These are phyloP conservation scores for Cyprinodon variegatus DNA, from an alignment of 2,113 vertebrate species.

Conservation along the genomic window DNA sequence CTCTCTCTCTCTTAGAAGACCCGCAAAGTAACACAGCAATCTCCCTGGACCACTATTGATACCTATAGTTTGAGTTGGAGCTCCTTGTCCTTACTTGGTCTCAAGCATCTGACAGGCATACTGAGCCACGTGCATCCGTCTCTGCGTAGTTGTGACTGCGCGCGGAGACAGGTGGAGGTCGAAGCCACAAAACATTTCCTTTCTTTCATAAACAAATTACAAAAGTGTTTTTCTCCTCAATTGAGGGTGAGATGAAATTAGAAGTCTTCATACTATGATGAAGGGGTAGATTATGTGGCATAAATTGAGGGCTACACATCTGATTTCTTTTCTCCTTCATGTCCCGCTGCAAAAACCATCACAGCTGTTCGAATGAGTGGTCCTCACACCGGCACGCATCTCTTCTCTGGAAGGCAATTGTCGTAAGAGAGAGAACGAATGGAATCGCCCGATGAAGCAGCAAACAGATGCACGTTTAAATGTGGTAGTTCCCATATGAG, in stretches of 20 bases:
- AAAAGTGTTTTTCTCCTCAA: neutral
- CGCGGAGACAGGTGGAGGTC: constrained; percentile 16
- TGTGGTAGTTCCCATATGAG: neutral
- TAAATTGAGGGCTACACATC: constrained; percentile 8
- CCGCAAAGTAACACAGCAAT: constrained; percentile 74
- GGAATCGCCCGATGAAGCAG: neutral
- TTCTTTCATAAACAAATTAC: too few species aligned
- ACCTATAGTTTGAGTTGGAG: constrained; percentile 61
- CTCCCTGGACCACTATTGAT: constrained; percentile 65
- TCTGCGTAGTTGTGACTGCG: neutral
- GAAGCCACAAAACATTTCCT: constrained; percentile 4
- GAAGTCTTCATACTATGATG: neutral
- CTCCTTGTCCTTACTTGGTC: constrained; percentile 51
- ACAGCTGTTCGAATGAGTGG: neutral
- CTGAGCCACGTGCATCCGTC: constrained; percentile 8
- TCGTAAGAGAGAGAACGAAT: constrained; percentile 3
- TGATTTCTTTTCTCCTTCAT: neutral
- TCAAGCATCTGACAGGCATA: constrained; percentile 38
- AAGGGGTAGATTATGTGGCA: neutral
- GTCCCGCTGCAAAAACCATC: neutral
- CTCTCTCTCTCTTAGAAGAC: constrained; percentile 54
- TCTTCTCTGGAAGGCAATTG: constrained; percentile 56
- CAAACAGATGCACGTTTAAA: neutral
- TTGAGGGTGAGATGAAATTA: neutral
- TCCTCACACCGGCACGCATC: constrained; percentile 37